Percentiles rank a stretch among this genome's conserved stretches.
These are phyloP conservation scores for Sarcoramphus papa DNA, from an alignment of 2,797 vertebrate species.

Conservation along the genomic window DNA sequence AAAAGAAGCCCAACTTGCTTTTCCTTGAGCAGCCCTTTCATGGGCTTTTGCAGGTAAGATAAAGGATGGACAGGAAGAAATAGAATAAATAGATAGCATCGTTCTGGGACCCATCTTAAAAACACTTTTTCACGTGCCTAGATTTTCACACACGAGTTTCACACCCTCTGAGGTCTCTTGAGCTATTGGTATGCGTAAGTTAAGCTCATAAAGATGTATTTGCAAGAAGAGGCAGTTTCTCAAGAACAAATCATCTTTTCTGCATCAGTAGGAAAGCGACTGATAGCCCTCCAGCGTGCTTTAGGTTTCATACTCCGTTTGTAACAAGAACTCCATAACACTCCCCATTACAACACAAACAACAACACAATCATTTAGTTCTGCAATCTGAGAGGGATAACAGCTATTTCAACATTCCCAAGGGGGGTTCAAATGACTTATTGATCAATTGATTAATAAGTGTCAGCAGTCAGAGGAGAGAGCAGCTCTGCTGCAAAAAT, in stretches of 20 bases:
- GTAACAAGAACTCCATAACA: slow-evolving; percentile 77
- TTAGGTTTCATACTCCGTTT: slow-evolving; percentile 59
- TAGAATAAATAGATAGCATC: neutral
- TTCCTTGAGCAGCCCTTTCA: neutral
- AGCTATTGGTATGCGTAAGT: neutral
- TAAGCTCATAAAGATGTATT: neutral
- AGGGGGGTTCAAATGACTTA: slow-evolving; percentile 81
- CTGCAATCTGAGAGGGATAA: slow-evolving; percentile 77
- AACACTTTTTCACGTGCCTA: neutral
- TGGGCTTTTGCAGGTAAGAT: neutral
- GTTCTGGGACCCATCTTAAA: fast-evolving
- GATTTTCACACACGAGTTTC: neutral
- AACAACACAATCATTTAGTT: slow-evolving; percentile 86
- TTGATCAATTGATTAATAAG: slow-evolving; percentile 84
- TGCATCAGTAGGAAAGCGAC: slow-evolving; percentile 34
- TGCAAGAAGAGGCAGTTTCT: neutral
- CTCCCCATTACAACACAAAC: slow-evolving; percentile 83
- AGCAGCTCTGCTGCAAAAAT: slow-evolving; percentile 80
- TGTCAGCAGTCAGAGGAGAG: slow-evolving; percentile 70
- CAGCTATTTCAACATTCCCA: slow-evolving; percentile 72
- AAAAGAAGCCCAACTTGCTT: neutral
- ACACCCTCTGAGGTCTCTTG: neutral
- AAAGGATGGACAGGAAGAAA: neutral
- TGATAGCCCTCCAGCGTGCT: slow-evolving; percentile 65
- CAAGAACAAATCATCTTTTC: slow-evolving; percentile 9